Base-by-base conservation (phyloP, 2,888 invertebrate genomes). In the Nycteola revayana region DNA sequence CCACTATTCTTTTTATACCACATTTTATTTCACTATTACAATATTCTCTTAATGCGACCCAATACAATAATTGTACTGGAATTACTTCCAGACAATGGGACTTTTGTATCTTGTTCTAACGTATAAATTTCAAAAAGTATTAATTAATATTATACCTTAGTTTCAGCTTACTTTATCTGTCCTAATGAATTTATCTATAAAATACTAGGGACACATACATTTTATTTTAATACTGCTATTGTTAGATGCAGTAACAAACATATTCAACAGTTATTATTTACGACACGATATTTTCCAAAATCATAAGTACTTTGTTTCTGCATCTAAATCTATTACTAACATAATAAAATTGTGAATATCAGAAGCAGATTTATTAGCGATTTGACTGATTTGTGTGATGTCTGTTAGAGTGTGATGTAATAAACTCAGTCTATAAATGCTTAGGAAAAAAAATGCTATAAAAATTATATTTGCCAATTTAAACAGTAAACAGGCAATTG, bases 151-250 rank as follows among this genome's bases (percentile, higher is more conserved):
- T 66, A 62, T 51, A 64, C 53, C 60, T 55, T 58, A 59, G 55
- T 54, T 42, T 42, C 48, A 40, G 48, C 42, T 63, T 75, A 69
- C 60, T 39, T 50, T 67, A 55, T 63, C 63, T 60, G 71, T 71
- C 43, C 66, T 72, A 79, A 69, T 66, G 66, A 61, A 44, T 63
- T 59, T 58, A 65, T 62, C 59, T 71, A 71, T 63, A 69, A 69
- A 73, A 75, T 75, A 77, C 71, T 75, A 71, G 60, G 61, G 49
- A 64, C 61, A 71, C 57, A 68, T 65, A 59, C 64, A 60, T 54
- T 42, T 57, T 66, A 65, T 46, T 65, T 58, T 75, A 81, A 81
- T 82, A 82, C 82, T 81, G 77, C 75, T 78, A 68, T 69, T 67
- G 54, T 65, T 61, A 71, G 72, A 76, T 70, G 75, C 79, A 78